These are phyloP conservation scores for Laticauda laticaudata DNA, from an alignment of 2,113 vertebrate genomes.

Conservation along the genomic window DNA sequence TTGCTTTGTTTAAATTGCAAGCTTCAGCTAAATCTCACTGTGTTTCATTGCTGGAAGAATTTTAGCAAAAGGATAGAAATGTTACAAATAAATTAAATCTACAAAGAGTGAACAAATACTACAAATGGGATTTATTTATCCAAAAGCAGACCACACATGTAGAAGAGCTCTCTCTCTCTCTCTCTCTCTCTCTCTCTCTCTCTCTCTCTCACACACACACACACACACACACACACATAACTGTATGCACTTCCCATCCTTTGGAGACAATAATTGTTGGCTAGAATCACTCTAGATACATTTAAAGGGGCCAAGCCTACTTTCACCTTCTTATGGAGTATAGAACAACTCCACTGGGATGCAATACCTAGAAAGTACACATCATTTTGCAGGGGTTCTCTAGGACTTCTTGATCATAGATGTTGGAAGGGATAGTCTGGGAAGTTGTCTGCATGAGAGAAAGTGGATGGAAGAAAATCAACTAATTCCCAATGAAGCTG, in stretches of 20 bases:
- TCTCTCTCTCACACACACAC: no score
- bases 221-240: no score
- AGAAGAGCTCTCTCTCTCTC: no score
- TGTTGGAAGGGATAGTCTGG: background rate
- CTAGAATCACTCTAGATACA: background rate
- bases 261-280: background rate
- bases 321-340: background rate
- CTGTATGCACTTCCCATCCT: background rate
- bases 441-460: background rate
- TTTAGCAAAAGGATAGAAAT: background rate
- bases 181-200: no score
- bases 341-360: background rate
- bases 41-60: background rate
- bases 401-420: background rate
- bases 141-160: background rate
- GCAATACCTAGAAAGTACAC: background rate
- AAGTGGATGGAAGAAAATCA: background rate
- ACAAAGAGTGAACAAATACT: background rate
- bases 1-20: background rate
- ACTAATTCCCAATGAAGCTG: background rate
- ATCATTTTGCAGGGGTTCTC: background rate
- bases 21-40: background rate
- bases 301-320: background rate
- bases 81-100: background rate
- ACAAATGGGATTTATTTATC: background rate